Evolutionary conservation across 2,797 vertebrate genomes (phyloP), one percentile per base, ranked within the genome.

Genomic region (Chelon labrosus): DNA sequence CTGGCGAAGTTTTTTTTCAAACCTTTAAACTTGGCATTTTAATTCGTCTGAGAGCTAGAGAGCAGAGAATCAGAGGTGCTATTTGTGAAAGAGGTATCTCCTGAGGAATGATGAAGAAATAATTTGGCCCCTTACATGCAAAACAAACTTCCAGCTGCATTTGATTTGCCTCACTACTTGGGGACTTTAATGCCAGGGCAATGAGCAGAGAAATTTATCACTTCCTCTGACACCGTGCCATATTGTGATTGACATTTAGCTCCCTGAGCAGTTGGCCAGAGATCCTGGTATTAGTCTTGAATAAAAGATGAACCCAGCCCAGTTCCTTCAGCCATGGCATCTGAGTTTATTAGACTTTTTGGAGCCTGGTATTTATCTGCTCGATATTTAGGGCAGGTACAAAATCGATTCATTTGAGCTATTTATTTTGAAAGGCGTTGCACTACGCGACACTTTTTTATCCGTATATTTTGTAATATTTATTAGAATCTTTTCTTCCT

Each of bases 231-330:
- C 59, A 20, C 35, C 0, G 0, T 38, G 22, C 19, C 69, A 57
- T 54, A 9, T 44, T 67, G 59, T 71, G 70, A 57, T 57, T 77
- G 73, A 73, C 69, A 75, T 80, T 84, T 81, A 50, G 58, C 65
- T 82, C 57, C 63, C 44, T 62, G 37, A 74, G 38, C 39, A 27
- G 82, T 83, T 84, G 74, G 74, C 72, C 62, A 68, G 64, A 77
- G 39, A 75, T 71, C 25, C 46, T 54, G 47, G 58, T 70, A 55
- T 75, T 73, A 75, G 64, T 61, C 50, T 73, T 83, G 74, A 86
- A 85, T 80, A 65, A 80, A 80, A 83, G 51, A 85, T 85, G 60
- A 84, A 51, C 49, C 31, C 38, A 54, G 31, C 44, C 47, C 54
- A 54, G 42, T 55, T 77, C 42, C 56, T 73, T 41, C 53, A 39